Percentiles rank a stretch among this genome's conserved stretches.
phyloP scores from a whole-genome alignment of 2,113 vertebrate species.

The Rhombomys opimus region DNA sequence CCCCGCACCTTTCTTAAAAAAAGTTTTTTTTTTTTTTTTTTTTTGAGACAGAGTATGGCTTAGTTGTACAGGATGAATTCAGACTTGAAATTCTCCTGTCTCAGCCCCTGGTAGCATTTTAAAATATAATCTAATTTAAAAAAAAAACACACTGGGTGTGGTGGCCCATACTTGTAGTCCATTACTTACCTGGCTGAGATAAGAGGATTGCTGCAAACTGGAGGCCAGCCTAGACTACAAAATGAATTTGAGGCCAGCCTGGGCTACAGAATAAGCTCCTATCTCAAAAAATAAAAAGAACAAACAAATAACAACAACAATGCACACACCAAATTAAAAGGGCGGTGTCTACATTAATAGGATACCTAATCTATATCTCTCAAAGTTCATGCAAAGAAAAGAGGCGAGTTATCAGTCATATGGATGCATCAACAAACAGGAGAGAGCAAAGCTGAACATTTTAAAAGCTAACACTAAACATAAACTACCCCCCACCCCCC shows the following conservation, averaged over 20 bases:
- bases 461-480: conserved; percentile 34
- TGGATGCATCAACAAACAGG: neutral
- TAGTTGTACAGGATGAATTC: neutral
- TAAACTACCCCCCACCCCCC: neutral
- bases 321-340: neutral
- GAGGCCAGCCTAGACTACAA: neutral
- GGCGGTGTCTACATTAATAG: neutral
- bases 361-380: neutral
- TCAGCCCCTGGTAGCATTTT: neutral
- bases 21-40: neutral
- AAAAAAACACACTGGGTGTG: neutral
- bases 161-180: neutral
- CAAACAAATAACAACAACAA: neutral
- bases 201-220: neutral
- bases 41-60: neutral
- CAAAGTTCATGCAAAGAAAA: neutral
- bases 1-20: neutral
- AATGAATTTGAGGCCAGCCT: neutral
- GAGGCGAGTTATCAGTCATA: neutral
- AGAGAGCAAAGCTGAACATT: conserved; percentile 26
- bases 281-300: neutral
- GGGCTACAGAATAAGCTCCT: neutral
- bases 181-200: neutral
- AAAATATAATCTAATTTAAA: neutral
- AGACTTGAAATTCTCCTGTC: neutral